These are phyloP conservation scores for Hirudo medicinalis DNA, from an alignment of 1,140 invertebrate species.

Conservation along the genomic window DNA sequence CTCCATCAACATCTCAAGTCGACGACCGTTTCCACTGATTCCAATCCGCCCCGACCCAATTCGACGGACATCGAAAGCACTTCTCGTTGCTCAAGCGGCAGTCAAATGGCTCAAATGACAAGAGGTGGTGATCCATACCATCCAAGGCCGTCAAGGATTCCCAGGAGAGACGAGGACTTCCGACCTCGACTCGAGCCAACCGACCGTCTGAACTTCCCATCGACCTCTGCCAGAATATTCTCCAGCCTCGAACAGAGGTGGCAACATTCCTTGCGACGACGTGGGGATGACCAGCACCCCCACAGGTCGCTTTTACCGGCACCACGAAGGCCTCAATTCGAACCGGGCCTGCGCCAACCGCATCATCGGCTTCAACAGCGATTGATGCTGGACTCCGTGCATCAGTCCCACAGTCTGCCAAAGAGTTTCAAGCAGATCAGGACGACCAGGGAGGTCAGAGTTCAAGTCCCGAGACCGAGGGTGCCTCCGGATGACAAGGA, in stretches of 20 bases:
- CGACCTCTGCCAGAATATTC: neutral
- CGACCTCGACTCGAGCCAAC: neutral
- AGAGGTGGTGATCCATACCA: neutral
- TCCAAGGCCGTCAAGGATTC: neutral
- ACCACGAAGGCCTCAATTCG: neutral
- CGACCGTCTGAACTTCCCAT: neutral
- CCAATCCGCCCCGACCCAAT: neutral
- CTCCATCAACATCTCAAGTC: conserved; percentile 3
- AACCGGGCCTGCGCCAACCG: neutral
- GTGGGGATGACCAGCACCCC: neutral
- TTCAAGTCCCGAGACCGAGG: neutral
- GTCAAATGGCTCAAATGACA: neutral
- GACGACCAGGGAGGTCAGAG: neutral
- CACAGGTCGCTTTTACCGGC: neutral
- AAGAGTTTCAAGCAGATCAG: neutral
- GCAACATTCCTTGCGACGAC: neutral
- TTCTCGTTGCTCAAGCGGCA: conserved; percentile 3
- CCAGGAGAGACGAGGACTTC: neutral
- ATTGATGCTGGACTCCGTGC: neutral
- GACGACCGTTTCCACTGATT: neutral
- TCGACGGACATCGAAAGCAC: neutral
- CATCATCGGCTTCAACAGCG: conserved; percentile 6
- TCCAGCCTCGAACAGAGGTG: neutral
- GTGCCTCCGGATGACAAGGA: neutral
- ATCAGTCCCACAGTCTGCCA: conserved; percentile 5